Conservation (phyloP, 2,113 vertebrate species). For the Corythaeola cristata region DNA sequence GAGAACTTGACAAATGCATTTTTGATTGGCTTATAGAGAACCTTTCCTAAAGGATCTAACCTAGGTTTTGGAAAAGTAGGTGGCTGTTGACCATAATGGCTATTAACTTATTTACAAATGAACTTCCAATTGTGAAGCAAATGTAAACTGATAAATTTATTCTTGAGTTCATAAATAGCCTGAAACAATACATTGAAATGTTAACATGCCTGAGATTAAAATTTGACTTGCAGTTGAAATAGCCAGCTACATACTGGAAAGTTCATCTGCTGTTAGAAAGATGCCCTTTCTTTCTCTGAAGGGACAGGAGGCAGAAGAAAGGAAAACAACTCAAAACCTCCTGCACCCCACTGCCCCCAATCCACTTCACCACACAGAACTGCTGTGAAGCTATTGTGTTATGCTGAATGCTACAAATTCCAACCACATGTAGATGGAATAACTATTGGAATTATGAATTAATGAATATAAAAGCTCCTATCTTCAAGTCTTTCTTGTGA, state of each 20-base stretch:
- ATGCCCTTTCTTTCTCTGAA: not conserved
- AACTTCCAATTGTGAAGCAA: slow-evolving; percentile 46
- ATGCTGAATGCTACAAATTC: not conserved
- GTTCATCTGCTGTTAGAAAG: not conserved
- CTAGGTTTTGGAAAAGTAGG: not conserved
- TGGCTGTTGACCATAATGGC: not conserved
- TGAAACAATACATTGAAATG: not conserved
- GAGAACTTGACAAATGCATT: not conserved
- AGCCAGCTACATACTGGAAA: not conserved
- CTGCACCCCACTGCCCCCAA: accelerated
- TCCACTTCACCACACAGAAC: not conserved
- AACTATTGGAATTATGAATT: not conserved
- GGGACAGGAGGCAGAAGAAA: not conserved
- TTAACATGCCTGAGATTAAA: not conserved
- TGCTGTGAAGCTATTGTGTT: not conserved
- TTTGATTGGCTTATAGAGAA: not conserved
- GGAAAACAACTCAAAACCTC: not conserved
- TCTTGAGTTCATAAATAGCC: not conserved
- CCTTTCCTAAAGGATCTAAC: not conserved
- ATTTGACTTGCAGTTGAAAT: not conserved
- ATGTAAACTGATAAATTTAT: slow-evolving; percentile 41
- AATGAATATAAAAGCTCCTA: not conserved
- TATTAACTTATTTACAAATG: not conserved
- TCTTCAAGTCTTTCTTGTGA: not conserved
- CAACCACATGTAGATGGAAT: not conserved